Conservation (phyloP, 2,797 vertebrate species). For the Antrozous pallidus region DNA sequence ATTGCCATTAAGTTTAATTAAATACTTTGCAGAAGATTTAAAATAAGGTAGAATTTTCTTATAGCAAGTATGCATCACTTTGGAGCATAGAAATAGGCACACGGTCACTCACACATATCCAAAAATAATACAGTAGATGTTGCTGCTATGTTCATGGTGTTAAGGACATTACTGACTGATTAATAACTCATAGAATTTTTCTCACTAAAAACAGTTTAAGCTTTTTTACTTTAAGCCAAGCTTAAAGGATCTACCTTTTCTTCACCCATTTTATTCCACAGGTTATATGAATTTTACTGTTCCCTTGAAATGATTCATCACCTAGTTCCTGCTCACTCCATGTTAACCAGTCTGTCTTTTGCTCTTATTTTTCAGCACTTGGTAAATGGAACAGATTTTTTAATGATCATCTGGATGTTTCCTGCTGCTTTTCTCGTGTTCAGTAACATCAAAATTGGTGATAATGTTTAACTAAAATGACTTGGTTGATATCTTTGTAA, state of each 20-base stretch:
- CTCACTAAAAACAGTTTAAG: background rate
- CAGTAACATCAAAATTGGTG: background rate
- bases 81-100: background rate
- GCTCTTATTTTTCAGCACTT: slow-evolving; percentile 6
- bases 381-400: background rate
- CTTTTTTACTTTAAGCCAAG: background rate
- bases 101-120: background rate
- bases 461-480: background rate
- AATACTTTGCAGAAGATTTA: background rate
- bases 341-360: background rate
- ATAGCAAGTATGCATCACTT: background rate
- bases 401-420: background rate
- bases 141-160: background rate
- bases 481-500: background rate
- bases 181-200: background rate
- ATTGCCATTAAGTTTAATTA: background rate
- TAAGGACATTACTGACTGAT: background rate
- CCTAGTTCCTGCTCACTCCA: background rate
- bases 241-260: background rate
- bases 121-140: background rate
- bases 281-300: background rate
- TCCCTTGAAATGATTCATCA: background rate
- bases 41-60: background rate
- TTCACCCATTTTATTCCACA: background rate
- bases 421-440: background rate